Conservation (phyloP, 2,113 vertebrate genomes). For the Cinclus mexicanus region DNA sequence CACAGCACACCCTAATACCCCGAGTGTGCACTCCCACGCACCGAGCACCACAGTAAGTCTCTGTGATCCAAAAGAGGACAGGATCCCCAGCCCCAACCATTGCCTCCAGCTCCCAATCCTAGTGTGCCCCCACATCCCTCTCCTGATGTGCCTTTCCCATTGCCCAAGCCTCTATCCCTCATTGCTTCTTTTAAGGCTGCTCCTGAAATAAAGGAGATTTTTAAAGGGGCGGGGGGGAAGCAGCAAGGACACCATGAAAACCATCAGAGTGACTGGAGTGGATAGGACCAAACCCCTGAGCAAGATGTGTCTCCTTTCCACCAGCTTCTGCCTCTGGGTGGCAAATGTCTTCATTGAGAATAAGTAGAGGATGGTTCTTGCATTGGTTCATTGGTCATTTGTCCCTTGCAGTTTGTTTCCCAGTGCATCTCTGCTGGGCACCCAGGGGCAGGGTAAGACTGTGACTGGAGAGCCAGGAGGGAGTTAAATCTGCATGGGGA, state of each 20-base stretch:
- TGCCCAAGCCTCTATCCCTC: not conserved
- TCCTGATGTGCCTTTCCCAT: not conserved
- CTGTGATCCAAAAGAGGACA: not conserved
- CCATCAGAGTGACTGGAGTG: not conserved
- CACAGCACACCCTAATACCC: not conserved
- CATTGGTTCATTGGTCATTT: not conserved
- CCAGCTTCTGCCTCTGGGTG: not conserved
- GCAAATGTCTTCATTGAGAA: not conserved
- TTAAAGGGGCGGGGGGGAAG: not conserved
- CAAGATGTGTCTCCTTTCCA: not conserved
- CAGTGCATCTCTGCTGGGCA: not conserved
- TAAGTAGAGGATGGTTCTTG: not conserved
- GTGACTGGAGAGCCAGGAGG: not conserved
- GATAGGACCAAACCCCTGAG: not conserved
- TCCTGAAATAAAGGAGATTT: not conserved
- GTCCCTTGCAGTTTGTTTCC: not conserved
- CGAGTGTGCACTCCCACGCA: not conserved
- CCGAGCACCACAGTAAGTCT: not conserved
- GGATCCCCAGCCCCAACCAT: not conserved
- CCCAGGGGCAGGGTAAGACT: not conserved
- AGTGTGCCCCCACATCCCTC: accelerated
- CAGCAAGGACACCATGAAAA: not conserved
- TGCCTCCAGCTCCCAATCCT: not conserved
- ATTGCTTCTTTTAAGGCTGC: not conserved
- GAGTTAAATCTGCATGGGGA: not conserved